Conservation (phyloP, 2,113 vertebrate genomes). For the Spea multiplicata region DNA sequence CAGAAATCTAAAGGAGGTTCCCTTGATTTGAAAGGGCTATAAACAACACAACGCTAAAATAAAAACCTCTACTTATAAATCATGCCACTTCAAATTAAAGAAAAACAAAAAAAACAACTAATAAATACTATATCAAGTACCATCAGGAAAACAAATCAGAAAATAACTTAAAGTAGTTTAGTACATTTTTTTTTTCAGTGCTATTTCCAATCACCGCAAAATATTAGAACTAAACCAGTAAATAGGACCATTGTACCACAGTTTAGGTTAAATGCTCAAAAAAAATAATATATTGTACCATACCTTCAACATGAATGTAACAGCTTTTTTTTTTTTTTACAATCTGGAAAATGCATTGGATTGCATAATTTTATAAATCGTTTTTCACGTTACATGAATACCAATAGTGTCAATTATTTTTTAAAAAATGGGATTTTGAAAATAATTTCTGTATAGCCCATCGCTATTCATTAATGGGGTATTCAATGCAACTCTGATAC, state of each 20-base stretch:
- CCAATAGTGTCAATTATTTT: conserved; percentile 46
- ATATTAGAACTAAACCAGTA: conserved; percentile 55
- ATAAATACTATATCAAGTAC: conserved; percentile 71
- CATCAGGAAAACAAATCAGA: conserved; percentile 62
- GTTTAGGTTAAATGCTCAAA: conserved; percentile 53
- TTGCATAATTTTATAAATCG: conserved; percentile 52
- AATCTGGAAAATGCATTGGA: conserved; percentile 56
- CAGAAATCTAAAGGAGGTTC: conserved; percentile 8
- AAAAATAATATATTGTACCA: conserved; percentile 47
- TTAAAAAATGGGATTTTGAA: no score
- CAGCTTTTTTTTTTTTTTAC: conserved; percentile 53
- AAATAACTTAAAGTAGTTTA: conserved; percentile 61
- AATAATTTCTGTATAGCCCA: no score
- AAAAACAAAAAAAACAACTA: conserved; percentile 19
- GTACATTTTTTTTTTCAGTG: conserved; percentile 60
- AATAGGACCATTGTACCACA: conserved; percentile 65
- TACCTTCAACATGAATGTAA: conserved; percentile 59
- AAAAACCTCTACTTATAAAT: conserved; percentile 51
- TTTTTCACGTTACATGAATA: conserved; percentile 66
- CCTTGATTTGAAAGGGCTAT: conserved; percentile 10
- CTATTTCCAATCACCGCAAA: conserved; percentile 61
- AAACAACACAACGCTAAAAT: conserved; percentile 52
- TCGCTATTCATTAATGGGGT: no score
- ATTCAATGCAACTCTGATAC: no score
- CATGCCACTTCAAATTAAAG: conserved; percentile 56